Base-by-base conservation (phyloP, 1,140 invertebrate species). In the Ganaspis sp. region DNA sequence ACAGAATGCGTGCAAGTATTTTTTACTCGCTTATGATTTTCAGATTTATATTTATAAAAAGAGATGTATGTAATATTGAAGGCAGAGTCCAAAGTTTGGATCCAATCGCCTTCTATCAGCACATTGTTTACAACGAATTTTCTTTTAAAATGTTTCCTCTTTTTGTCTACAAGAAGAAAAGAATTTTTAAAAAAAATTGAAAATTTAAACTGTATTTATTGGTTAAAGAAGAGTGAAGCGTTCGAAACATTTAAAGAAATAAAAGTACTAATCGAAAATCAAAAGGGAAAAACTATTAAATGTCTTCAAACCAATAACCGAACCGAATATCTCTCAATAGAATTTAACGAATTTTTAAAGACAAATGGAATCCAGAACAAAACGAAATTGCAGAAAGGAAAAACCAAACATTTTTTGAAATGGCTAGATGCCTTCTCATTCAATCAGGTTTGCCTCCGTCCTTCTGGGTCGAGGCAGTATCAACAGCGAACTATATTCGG, bases 361-460 rank as follows among this genome's bases (percentile, higher is more conserved):
- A 70, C 87, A 84, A 9, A 78, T 84, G 40, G 75, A 72, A 19
- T 86, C 89, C 90, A 15, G 83, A 91, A 77, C 87, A 91, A 81
- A 91, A 92, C 81, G 90, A 90, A 9, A 76, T 89, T 8, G 85
- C 88, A 11, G 90, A 92, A 72, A 69, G 86, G 38, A 81, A 82
- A 42, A 92, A 91, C 81, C 77, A 87, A 26, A 87, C 85, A 8
- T 69, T 90, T 69, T 69, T 49, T 2, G 29, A 34, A 34, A 34
- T 34, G 2, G 2, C 73, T 84, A 34, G 6, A 34, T 34, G 2
- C 6, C 73, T 84, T 19, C 38, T 84, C n/a, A 42, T 75, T 26
- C 72, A 85, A 29, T 70, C 83, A 23, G 38, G 45, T 23, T 29
- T 84, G 54, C n/a, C 76, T 0, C 40, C 49, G 40, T 26, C 17